Percentiles rank a stretch among this genome's conserved stretches.
phyloP scores from a whole-genome alignment of 2,797 vertebrate species.

The Eupleurogrammus muticus region DNA sequence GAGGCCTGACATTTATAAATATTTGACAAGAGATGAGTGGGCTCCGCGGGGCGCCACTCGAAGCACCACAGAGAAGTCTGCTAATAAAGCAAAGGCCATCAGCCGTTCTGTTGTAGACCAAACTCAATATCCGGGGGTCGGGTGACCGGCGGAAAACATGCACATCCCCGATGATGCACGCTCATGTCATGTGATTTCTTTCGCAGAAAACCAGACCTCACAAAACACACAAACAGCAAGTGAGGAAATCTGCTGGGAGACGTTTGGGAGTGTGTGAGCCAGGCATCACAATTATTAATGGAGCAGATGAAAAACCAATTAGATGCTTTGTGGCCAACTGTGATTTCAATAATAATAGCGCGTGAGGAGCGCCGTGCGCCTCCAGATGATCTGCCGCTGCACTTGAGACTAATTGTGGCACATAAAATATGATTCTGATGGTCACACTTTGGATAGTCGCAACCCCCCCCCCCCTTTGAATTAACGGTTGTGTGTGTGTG shows the following conservation, averaged over 20 bases:
- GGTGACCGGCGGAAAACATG: slow-evolving; percentile 33
- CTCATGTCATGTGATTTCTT: slow-evolving; percentile 2
- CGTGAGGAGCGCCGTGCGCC: background rate
- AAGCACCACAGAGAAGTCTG: slow-evolving; percentile 53
- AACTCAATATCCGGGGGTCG: slow-evolving; percentile 35
- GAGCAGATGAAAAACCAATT: slow-evolving; percentile 55
- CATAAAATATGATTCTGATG: slow-evolving; percentile 37
- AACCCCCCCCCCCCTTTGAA: slow-evolving; percentile 6
- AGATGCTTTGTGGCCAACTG: slow-evolving; percentile 36
- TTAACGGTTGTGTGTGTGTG: slow-evolving; percentile 33
- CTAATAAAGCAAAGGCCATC: slow-evolving; percentile 67
- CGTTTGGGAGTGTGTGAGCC: slow-evolving; percentile 19
- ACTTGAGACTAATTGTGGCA: slow-evolving; percentile 46
- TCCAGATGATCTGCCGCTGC: slow-evolving; percentile 26
- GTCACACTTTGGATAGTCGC: slow-evolving; percentile 21
- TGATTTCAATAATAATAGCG: slow-evolving; percentile 36
- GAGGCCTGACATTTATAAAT: slow-evolving; percentile 77
- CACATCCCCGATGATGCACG: slow-evolving; percentile 26
- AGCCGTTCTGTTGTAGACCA: slow-evolving; percentile 13
- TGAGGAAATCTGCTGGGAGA: slow-evolving; percentile 22
- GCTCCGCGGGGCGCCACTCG: slow-evolving; percentile 63
- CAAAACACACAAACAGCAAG: slow-evolving; percentile 20
- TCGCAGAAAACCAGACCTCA: background rate
- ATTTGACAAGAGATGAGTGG: slow-evolving; percentile 76
- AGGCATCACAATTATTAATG: slow-evolving; percentile 49